These are phyloP conservation scores for Dichetophora obliterata DNA, from an alignment of 2,888 invertebrate genomes.

Conservation along the genomic window DNA sequence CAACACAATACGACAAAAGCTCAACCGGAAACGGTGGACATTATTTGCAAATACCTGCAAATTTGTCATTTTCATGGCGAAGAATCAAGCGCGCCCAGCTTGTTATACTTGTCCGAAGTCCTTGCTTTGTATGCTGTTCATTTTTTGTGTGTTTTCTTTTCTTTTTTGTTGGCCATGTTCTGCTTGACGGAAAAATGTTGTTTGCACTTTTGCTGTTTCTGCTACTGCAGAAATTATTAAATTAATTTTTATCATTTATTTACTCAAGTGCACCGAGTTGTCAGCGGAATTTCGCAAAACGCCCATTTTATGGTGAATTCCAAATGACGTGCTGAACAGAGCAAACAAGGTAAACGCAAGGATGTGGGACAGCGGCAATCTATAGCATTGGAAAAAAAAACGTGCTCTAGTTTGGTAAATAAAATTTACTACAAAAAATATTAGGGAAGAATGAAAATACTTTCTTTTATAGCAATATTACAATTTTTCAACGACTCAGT, in stretches of 20 bases:
- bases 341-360: neutral
- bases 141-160: neutral
- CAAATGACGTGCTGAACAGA: neutral
- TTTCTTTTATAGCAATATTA: no score
- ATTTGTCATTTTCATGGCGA: conserved; percentile 28
- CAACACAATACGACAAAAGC: conserved; percentile 2
- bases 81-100: neutral
- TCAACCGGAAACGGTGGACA: conserved; percentile 34
- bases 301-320: conserved; percentile 12
- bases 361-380: neutral
- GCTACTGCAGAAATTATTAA: conserved; percentile 19
- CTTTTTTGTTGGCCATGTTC: no score
- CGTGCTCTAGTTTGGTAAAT: no score
- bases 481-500: no score
- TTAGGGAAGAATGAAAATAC: no score
- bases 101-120: neutral
- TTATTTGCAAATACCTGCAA: conserved; percentile 41
- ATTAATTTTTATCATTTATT: conserved; percentile 32
- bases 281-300: neutral
- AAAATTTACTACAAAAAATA: no score
- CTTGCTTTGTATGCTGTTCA: neutral
- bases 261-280: conserved; percentile 14
- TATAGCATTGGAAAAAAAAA: no score
- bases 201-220: conserved; percentile 8
- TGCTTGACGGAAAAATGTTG: neutral